phyloP scores from a whole-genome alignment of 2,888 invertebrate species.

The Dolichomitus sp. region DNA sequence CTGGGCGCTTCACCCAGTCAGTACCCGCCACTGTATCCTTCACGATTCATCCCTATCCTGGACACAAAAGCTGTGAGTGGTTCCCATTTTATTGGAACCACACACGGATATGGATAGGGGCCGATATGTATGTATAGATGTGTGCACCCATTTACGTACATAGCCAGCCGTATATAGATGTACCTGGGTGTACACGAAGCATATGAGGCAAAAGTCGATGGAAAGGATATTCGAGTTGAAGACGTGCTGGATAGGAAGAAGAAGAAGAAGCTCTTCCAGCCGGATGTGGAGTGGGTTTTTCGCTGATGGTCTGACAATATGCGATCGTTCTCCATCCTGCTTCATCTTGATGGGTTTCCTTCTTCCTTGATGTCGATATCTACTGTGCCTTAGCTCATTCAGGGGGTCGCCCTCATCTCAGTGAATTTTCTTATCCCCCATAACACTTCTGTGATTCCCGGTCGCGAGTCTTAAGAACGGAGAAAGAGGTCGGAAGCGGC shows the following conservation, averaged over 20 bases:
- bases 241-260: slow-evolving; percentile 11
- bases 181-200: slow-evolving; percentile 41
- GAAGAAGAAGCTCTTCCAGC: slow-evolving; percentile 56
- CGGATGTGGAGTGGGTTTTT: slow-evolving; percentile 63
- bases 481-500: slow-evolving; percentile 36
- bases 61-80: slow-evolving; percentile 86
- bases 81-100: slow-evolving; percentile 86
- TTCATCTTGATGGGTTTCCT: slow-evolving; percentile 41
- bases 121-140: slow-evolving; percentile 48
- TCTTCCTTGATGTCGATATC: slow-evolving; percentile 67
- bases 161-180: slow-evolving; percentile 2
- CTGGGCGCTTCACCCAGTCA: slow-evolving; percentile 17
- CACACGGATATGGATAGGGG: slow-evolving; percentile 83
- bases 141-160: slow-evolving; percentile 16
- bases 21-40: slow-evolving; percentile 78
- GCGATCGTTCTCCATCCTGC: slow-evolving; percentile 73
- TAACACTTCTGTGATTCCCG: slow-evolving; percentile 60
- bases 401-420: slow-evolving; percentile 36
- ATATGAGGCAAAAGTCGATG: slow-evolving; percentile 57
- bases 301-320: slow-evolving; percentile 82
- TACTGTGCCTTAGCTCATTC: not conserved
- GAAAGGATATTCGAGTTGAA: slow-evolving; percentile 27
- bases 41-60: slow-evolving; percentile 54
- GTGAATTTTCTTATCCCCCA: slow-evolving; percentile 77
- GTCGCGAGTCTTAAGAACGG: not conserved